Conservation (phyloP, 2,113 vertebrate species). For the Paramisgurnus dabryanus region DNA sequence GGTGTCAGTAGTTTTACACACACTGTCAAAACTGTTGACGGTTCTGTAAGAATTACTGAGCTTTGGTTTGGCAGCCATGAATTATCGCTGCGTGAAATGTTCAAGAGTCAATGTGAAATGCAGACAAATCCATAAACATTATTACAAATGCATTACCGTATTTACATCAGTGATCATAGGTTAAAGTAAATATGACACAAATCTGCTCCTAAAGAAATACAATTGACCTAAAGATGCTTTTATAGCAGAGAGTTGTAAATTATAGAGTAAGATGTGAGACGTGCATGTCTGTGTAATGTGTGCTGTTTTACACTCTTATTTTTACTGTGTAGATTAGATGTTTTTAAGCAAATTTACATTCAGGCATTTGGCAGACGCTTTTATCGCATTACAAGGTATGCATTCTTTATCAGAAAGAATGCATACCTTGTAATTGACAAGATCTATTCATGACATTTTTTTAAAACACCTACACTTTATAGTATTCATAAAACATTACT, state of each 20-base stretch:
- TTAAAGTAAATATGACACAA: slow-evolving; percentile 49
- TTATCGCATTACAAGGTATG: no score
- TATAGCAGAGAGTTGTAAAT: slow-evolving; percentile 32
- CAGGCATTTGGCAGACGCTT: no score
- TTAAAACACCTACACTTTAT: no score
- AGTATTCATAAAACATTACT: no score
- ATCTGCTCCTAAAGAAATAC: slow-evolving; percentile 40
- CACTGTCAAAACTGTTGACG: slow-evolving; percentile 78
- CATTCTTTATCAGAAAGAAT: no score
- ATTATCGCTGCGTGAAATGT: slow-evolving; percentile 72
- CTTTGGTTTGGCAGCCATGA: slow-evolving; percentile 77
- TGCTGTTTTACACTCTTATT: slow-evolving; percentile 8
- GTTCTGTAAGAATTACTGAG: slow-evolving; percentile 74
- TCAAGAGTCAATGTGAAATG: slow-evolving; percentile 63
- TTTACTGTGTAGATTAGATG: not conserved
- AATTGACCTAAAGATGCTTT: slow-evolving; percentile 43
- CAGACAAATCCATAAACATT: slow-evolving; percentile 71
- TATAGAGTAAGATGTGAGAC: slow-evolving; percentile 6
- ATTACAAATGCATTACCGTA: slow-evolving; percentile 75
- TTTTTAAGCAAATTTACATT: no score
- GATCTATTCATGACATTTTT: no score
- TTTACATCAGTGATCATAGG: slow-evolving; percentile 68
- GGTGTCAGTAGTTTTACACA: slow-evolving; percentile 75
- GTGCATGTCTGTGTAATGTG: slow-evolving; percentile 8
- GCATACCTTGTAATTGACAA: no score